Conservation (phyloP, 2,888 invertebrate genomes). For the Galerucella calmariensis region DNA sequence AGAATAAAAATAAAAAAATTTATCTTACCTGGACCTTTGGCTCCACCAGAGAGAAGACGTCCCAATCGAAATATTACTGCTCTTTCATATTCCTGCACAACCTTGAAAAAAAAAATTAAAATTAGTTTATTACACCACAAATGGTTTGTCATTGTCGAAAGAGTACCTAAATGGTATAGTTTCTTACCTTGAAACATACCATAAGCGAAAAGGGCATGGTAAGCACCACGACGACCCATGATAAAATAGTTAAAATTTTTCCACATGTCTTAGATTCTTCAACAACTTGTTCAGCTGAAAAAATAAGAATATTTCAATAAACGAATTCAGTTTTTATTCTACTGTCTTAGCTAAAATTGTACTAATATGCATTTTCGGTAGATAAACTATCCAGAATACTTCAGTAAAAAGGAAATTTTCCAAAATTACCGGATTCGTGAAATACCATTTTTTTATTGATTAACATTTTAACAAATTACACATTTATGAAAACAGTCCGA, state of each 20-base stretch:
- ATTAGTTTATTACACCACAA: not conserved
- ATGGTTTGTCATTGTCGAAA: not conserved
- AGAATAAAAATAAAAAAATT: not conserved
- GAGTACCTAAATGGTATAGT: not conserved
- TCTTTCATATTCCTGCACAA: conserved; percentile 95
- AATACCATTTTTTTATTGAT: too few relatives aligned
- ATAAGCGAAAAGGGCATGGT: conserved; percentile 94
- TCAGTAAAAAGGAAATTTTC: too few relatives aligned
- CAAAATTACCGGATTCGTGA: too few relatives aligned
- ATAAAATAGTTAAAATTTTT: conserved; percentile 81
- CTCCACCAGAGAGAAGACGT: conserved; percentile 87
- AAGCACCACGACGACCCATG: conserved; percentile 83
- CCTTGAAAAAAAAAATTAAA: conserved; percentile 68
- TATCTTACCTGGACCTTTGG: conserved; percentile 87
- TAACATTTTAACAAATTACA: too few relatives aligned
- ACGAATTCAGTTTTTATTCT: too few relatives aligned
- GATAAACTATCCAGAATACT: too few relatives aligned
- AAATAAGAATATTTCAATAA: too few relatives aligned
- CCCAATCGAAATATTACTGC: conserved; percentile 95
- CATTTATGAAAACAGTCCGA: too few relatives aligned
- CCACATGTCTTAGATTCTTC: conserved; percentile 80
- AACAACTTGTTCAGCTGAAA: conserved; percentile 61
- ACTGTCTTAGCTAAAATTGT: too few relatives aligned
- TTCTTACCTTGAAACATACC: conserved; percentile 90
- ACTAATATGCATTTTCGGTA: too few relatives aligned